These are phyloP conservation scores for Nemotelus nigrinus DNA, from an alignment of 2,888 invertebrate species.

Conservation along the genomic window DNA sequence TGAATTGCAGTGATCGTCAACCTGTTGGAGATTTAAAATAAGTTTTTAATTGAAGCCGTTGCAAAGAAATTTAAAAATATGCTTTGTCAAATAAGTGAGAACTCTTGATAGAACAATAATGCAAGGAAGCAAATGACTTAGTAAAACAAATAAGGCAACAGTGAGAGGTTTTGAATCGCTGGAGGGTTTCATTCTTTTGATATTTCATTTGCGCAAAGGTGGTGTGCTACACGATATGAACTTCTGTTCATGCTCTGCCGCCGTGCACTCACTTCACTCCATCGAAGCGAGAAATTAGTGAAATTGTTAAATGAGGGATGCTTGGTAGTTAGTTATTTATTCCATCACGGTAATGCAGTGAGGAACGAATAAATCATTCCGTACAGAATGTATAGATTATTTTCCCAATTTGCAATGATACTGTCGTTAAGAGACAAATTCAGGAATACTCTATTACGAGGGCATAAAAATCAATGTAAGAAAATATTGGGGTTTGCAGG, in stretches of 20 bases:
- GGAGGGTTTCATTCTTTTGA: not conserved
- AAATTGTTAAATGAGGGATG: slow-evolving; percentile 42
- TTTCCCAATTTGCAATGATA: slow-evolving; percentile 40
- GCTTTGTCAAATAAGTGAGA: no score
- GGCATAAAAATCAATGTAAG: slow-evolving; percentile 2
- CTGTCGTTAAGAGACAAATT: slow-evolving; percentile 23
- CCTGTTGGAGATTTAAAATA: not conserved
- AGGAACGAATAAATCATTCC: slow-evolving; percentile 37
- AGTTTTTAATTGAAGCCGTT: not conserved
- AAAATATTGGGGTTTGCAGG: slow-evolving; percentile 14
- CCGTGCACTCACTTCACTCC: slow-evolving; percentile 26
- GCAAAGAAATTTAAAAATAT: no score
- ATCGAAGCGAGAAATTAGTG: slow-evolving; percentile 43
- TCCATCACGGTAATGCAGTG: slow-evolving; percentile 43
- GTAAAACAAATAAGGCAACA: not conserved
- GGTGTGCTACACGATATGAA: slow-evolving; percentile 6
- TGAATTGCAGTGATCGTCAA: not conserved
- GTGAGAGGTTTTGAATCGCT: not conserved
- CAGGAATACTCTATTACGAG: not conserved
- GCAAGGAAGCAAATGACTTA: no score
- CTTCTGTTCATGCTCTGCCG: not conserved
- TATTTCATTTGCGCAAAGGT: slow-evolving; percentile 12
- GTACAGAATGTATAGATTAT: slow-evolving; percentile 39
- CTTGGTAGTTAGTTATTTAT: slow-evolving; percentile 37
- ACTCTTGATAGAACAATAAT: no score